Base-by-base conservation (phyloP, 1,140 invertebrate genomes). In the Diprion similis region DNA sequence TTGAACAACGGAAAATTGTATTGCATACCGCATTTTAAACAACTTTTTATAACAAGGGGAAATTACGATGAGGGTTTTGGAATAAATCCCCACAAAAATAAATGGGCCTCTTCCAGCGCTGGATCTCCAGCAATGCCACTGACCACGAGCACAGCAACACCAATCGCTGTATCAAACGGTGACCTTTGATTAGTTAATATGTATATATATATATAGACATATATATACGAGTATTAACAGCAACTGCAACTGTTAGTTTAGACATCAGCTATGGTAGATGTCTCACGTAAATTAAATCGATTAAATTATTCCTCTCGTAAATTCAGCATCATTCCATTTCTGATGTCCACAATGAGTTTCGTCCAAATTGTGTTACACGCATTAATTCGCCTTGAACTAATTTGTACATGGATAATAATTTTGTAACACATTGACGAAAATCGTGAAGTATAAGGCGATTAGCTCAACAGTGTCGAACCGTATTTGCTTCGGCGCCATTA, bases 1-100 rank as follows among this genome's bases (percentile, higher is more conserved):
- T 87, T 92, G 78, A 94, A 94, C 80, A 93, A 93, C 78, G 93
- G 93, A 19, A 90, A 92, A 69, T 89, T 95, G 15, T 95, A 93
- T 82, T 95, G 94, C 85, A 92, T 92, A 71, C 92, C 93, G 7
- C 94, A 95, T 82, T 95, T 94, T 86, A 95, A 94, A 81, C 93
- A 95, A 82, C 88, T 95, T 1, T 95, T 95, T 83, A 94, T 94
- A 79, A 90, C 92, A n/a, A 94, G 94, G 86, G 95, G 95, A 59
- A 95, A 95, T 86, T 95, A 96, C 83, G 94, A 96, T 79, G 94
- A 95, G 81, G 94, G 93, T 19, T 95, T 95, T 83, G 91, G 91
- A 19, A 84, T 90, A 1, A 90, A 91, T 79, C 91, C 91, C 68
- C 91, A 92, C 78, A 92, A 92, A 83, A 89, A 91, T 75, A 92